A percentile compares a stretch with the other conserved stretches of the same genome.
Evolutionary conservation across 2,113 vertebrate species (phyloP).

Genomic region (Scalopus aquaticus): DNA sequence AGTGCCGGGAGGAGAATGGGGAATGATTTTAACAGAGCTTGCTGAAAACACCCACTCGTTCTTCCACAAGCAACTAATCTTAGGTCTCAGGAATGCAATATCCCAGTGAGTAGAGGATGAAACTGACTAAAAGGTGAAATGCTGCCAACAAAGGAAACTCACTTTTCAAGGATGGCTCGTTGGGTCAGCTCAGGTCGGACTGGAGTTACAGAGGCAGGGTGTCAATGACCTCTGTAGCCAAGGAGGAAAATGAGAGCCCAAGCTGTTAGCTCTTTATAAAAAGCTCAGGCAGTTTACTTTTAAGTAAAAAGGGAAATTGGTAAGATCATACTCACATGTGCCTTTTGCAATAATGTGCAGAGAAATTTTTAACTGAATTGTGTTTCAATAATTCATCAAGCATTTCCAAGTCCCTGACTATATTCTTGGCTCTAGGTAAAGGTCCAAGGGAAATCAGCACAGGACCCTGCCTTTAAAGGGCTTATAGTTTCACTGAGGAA

Average conservation of each 20-base stretch:
- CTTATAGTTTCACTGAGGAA: neutral
- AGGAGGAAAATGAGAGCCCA: neutral
- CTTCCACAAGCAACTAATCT: slow-evolving; percentile 68
- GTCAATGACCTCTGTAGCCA: neutral
- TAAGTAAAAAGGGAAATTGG: slow-evolving; percentile 22
- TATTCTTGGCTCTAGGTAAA: neutral
- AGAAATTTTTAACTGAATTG: neutral
- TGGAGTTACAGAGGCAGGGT: neutral
- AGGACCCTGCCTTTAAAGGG: neutral
- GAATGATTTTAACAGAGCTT: slow-evolving; percentile 65
- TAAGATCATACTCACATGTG: neutral
- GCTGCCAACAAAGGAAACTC: slow-evolving; percentile 3
- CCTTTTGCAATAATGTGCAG: neutral
- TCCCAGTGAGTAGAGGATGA: neutral
- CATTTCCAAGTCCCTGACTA: neutral
- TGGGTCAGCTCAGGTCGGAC: neutral
- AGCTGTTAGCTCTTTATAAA: neutral
- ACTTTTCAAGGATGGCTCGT: neutral
- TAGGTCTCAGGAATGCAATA: slow-evolving; percentile 56
- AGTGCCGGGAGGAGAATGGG: slow-evolving; percentile 39
- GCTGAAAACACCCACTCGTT: slow-evolving; percentile 53
- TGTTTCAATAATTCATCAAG: neutral
- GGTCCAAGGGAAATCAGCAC: neutral
- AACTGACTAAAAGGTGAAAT: slow-evolving; percentile 34
- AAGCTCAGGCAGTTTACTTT: neutral